Evolutionary conservation across 1,140 invertebrate genomes (phyloP).

Genomic region (Drosophila arizonae): DNA sequence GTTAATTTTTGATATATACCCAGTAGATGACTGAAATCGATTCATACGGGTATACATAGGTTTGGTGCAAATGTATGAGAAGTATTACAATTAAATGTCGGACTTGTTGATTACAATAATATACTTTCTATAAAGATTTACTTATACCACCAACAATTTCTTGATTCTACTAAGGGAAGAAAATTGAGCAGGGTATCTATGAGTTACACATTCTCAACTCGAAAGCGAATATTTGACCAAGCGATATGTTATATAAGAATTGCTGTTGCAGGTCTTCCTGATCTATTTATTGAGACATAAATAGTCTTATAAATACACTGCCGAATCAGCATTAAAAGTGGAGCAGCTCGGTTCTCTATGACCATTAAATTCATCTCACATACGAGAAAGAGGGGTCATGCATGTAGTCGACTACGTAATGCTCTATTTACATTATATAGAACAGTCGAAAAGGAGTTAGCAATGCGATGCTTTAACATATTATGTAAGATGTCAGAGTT

Average conservation of each 20-base stretch:
- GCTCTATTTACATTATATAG: background rate
- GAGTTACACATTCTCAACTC: slow-evolving; percentile 5
- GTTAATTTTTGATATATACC: slow-evolving; percentile 46
- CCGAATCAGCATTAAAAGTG: slow-evolving; percentile 15
- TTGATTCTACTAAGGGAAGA: background rate
- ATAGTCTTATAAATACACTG: background rate
- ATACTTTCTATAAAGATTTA: too few relatives aligned
- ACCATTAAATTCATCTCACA: slow-evolving; percentile 38
- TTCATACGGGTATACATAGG: background rate
- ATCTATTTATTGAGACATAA: background rate
- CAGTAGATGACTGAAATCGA: background rate
- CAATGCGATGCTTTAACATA: too few relatives aligned
- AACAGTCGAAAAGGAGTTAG: too few relatives aligned
- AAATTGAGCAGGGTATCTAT: background rate
- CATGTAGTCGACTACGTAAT: background rate
- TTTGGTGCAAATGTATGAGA: background rate
- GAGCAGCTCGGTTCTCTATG: slow-evolving; percentile 15
- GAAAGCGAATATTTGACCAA: slow-evolving; percentile 18
- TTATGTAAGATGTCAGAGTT: too few relatives aligned
- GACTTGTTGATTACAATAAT: too few relatives aligned
- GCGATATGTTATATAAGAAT: background rate
- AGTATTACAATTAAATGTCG: too few relatives aligned
- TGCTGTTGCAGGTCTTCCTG: background rate
- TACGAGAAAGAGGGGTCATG: background rate
- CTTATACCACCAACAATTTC: too few relatives aligned